phyloP scores from a whole-genome alignment of 2,888 invertebrate genomes.

The Synergus japonicus region DNA sequence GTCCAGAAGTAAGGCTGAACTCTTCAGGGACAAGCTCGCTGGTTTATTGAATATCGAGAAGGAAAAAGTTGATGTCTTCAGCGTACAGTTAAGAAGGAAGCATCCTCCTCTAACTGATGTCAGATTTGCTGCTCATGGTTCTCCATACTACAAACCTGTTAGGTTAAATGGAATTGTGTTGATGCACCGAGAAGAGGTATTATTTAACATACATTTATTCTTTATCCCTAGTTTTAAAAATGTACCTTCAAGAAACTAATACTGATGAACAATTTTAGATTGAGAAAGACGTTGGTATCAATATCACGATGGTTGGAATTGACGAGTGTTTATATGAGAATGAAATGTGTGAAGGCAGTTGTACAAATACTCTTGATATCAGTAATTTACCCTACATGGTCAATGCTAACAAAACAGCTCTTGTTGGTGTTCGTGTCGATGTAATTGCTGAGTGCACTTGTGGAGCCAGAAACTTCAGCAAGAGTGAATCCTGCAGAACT shows the following conservation, averaged over 20 bases:
- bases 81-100: constrained; percentile 92
- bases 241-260: neutral
- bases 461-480: constrained; percentile 94
- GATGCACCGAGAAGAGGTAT: constrained; percentile 91
- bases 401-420: constrained; percentile 96
- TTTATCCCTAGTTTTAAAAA: neutral
- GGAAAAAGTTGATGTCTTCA: constrained; percentile 97
- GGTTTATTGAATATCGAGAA: constrained; percentile 90
- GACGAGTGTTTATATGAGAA: constrained; percentile 97
- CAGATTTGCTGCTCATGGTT: constrained; percentile 95
- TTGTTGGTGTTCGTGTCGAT: constrained; percentile 97
- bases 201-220: neutral
- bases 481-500: constrained; percentile 92
- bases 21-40: constrained; percentile 92
- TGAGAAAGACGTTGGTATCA: constrained; percentile 95
- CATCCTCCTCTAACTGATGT: constrained; percentile 95
- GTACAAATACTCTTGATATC: constrained; percentile 94
- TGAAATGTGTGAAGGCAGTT: constrained; percentile 96
- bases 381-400: constrained; percentile 95
- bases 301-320: constrained; percentile 98
- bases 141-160: constrained; percentile 96
- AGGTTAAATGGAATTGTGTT: constrained; percentile 95
- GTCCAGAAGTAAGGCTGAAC: constrained; percentile 92
- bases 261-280: constrained; percentile 79
- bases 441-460: constrained; percentile 96